Conservation (phyloP, 2,888 invertebrate genomes). For the Epiblema foenella region DNA sequence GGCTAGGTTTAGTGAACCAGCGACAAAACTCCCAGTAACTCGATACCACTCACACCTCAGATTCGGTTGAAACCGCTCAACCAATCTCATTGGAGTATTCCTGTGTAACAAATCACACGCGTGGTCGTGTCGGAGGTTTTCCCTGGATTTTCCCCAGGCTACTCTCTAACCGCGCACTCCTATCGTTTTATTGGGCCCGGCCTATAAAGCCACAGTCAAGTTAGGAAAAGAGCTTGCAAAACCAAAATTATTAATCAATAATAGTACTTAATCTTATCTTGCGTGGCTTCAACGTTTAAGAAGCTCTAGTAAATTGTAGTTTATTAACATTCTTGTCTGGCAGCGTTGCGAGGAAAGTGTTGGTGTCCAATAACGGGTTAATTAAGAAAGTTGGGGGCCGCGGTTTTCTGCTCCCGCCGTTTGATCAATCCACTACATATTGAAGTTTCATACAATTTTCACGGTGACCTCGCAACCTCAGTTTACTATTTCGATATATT, state of each 20-base stretch:
- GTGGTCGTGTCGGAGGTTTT: too few relatives aligned
- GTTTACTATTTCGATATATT: neutral
- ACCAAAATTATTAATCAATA: neutral
- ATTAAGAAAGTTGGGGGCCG: conserved; percentile 62
- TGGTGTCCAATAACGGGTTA: conserved; percentile 62
- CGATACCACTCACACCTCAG: too few relatives aligned
- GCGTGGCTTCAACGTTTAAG: neutral
- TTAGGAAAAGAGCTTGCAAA: too few relatives aligned
- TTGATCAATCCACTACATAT: conserved; percentile 55
- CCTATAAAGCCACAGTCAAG: too few relatives aligned
- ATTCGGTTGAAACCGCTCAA: too few relatives aligned
- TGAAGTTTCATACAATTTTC: conserved; percentile 45
- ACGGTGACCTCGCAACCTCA: neutral
- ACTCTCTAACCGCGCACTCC: too few relatives aligned
- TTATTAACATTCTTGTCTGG: conserved; percentile 39
- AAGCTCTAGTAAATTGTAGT: conserved; percentile 12
- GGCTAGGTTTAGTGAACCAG: too few relatives aligned
- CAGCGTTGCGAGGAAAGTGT: conserved; percentile 48
- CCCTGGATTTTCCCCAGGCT: too few relatives aligned
- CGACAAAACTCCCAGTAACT: too few relatives aligned
- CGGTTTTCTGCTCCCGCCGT: conserved; percentile 53
- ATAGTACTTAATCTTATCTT: neutral
- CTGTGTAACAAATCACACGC: too few relatives aligned
- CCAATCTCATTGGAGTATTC: too few relatives aligned
- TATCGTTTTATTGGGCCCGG: too few relatives aligned